These are phyloP conservation scores for Corvus hawaiiensis DNA, from an alignment of 2,113 vertebrate species.

Conservation along the genomic window DNA sequence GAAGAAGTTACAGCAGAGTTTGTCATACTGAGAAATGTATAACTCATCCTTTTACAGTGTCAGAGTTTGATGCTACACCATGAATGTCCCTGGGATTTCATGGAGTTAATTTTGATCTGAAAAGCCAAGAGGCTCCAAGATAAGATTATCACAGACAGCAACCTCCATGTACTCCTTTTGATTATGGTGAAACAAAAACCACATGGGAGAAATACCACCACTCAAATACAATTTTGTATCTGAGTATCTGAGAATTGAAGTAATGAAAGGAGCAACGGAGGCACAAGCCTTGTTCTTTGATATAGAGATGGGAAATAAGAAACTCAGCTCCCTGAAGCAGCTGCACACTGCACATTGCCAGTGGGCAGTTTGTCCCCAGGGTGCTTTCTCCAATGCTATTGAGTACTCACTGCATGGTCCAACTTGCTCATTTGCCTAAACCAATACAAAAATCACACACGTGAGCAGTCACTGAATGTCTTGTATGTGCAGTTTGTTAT, in stretches of 20 bases:
- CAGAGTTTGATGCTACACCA: not conserved
- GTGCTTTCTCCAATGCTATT: not conserved
- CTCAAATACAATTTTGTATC: not conserved
- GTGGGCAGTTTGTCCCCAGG: not conserved
- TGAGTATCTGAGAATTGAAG: not conserved
- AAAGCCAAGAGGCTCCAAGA: not conserved
- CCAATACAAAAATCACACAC: not conserved
- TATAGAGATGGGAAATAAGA: not conserved
- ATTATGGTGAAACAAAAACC: not conserved
- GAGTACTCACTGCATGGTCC: not conserved
- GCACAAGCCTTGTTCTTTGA: not conserved
- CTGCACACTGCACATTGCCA: not conserved
- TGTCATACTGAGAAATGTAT: not conserved
- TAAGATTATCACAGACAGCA: not conserved
- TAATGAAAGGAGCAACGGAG: not conserved
- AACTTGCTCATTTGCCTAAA: not conserved
- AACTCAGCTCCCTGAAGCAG: not conserved
- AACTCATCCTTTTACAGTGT: not conserved
- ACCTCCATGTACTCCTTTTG: not conserved
- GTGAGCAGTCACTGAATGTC: not conserved
- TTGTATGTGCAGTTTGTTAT: not conserved
- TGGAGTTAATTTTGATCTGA: not conserved
- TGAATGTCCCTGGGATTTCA: not conserved
- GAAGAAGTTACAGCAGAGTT: not conserved
- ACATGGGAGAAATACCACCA: not conserved